phyloP scores from a whole-genome alignment of 2,888 invertebrate species.

The Lasioglossum figueresi region DNA sequence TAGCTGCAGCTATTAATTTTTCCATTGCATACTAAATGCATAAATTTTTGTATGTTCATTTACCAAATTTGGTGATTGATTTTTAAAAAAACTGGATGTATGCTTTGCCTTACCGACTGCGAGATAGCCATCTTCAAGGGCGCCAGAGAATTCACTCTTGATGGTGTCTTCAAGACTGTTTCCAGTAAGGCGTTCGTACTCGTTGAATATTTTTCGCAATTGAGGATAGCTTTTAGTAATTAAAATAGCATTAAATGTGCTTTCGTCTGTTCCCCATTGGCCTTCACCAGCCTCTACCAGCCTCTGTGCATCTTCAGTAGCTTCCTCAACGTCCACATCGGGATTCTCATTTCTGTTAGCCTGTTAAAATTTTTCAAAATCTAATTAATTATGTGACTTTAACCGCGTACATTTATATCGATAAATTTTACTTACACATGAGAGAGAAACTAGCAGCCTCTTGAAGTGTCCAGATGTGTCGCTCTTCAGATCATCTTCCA shows the following conservation, averaged over 20 bases:
- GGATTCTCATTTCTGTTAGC: conserved; percentile 92
- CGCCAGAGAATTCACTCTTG: conserved; percentile 93
- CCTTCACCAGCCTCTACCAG: conserved; percentile 90
- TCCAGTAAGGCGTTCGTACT: conserved; percentile 91
- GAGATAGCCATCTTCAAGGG: conserved; percentile 89
- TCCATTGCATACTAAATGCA: neutral
- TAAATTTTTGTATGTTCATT: neutral
- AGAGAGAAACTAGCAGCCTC: conserved; percentile 93
- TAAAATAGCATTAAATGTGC: conserved; percentile 93
- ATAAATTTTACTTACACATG: conserved; percentile 84
- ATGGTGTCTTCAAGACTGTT: conserved; percentile 92
- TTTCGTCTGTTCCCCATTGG: conserved; percentile 93
- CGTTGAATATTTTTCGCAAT: conserved; percentile 87
- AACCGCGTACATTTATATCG: neutral
- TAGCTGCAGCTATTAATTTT: neutral
- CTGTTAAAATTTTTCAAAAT: conserved; percentile 60
- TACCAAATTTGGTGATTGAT: neutral
- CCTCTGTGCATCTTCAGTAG: conserved; percentile 92
- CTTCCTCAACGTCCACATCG: conserved; percentile 88
- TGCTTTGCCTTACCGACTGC: conserved; percentile 87
- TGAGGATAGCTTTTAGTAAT: conserved; percentile 92
- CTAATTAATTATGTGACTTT: neutral
- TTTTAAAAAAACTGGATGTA: neutral
- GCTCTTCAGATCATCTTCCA: conserved; percentile 92
- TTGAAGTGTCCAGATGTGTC: conserved; percentile 97